Percentiles rank a stretch among this genome's conserved stretches.
Evolutionary conservation across 2,113 vertebrate genomes (phyloP).

Genomic region (Gobius niger): DNA sequence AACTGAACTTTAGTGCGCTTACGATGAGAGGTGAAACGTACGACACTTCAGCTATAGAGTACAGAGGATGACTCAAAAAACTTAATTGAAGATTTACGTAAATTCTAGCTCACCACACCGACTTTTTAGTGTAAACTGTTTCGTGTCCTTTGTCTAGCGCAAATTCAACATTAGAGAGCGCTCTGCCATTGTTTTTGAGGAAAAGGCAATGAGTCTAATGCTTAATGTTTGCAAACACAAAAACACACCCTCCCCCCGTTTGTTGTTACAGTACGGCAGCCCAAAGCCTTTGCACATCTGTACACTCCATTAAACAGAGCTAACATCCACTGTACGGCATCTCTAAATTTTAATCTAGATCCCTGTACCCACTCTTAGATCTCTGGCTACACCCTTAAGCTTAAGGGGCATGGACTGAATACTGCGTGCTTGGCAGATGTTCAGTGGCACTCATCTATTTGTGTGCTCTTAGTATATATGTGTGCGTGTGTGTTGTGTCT

Average conservation of each 20-base stretch:
- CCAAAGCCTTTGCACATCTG: conserved; percentile 61
- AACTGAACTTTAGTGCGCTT: no score
- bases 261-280: conserved; percentile 52
- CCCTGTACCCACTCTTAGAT: conserved; percentile 61
- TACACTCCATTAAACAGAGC: conserved; percentile 57
- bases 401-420: conserved; percentile 59
- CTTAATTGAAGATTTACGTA: no score
- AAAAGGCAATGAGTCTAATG: conserved; percentile 1
- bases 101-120: no score
- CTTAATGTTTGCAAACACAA: conserved; percentile 13
- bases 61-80: no score
- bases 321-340: conserved; percentile 55
- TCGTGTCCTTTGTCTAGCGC: neutral
- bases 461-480: conserved; percentile 45
- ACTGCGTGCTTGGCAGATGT: conserved; percentile 67
- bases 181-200: neutral
- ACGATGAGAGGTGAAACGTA: no score
- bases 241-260: conserved; percentile 32
- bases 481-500: conserved; percentile 49
- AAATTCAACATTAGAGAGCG: neutral
- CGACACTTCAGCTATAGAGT: no score
- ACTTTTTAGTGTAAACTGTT: no score
- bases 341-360: conserved; percentile 71
- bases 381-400: conserved; percentile 50
- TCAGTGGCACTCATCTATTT: conserved; percentile 56